Conservation (phyloP, 2,797 vertebrate species). For the Rhinella marina region DNA sequence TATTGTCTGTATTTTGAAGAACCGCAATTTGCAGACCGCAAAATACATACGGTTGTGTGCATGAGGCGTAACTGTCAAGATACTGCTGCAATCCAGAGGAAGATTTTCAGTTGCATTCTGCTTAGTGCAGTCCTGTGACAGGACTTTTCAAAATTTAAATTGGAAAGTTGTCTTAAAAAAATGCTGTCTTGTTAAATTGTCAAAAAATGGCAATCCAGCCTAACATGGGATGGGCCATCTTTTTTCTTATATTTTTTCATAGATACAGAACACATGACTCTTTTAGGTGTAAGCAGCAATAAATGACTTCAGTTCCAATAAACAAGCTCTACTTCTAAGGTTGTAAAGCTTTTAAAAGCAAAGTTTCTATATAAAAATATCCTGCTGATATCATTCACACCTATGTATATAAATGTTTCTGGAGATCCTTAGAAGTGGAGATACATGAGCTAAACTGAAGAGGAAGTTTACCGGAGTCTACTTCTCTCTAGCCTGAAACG, state of each 20-base stretch:
- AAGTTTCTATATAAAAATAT: background rate
- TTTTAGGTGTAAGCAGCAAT: background rate
- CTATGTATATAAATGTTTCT: background rate
- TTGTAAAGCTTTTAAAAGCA: slow-evolving; percentile 5
- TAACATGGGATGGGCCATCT: background rate
- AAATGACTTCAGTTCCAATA: background rate
- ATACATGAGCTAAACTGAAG: background rate
- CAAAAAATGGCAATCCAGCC: background rate
- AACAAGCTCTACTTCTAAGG: background rate
- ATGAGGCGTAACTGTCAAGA: no score
- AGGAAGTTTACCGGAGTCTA: background rate
- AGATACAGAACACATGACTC: slow-evolving; percentile 16
- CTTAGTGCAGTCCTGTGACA: background rate
- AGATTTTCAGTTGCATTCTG: background rate
- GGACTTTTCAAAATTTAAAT: background rate
- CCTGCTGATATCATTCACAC: background rate
- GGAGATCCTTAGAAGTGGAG: background rate
- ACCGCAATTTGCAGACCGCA: no score
- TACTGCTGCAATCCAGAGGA: background rate
- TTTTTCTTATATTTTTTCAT: background rate
- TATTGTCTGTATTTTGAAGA: no score
- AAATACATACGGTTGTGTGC: no score
- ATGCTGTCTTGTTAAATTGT: background rate
- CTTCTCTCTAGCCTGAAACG: background rate
- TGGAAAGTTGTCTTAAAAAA: background rate